phyloP scores from a whole-genome alignment of 2,888 invertebrate species.

The Coecobrya sp. region DNA sequence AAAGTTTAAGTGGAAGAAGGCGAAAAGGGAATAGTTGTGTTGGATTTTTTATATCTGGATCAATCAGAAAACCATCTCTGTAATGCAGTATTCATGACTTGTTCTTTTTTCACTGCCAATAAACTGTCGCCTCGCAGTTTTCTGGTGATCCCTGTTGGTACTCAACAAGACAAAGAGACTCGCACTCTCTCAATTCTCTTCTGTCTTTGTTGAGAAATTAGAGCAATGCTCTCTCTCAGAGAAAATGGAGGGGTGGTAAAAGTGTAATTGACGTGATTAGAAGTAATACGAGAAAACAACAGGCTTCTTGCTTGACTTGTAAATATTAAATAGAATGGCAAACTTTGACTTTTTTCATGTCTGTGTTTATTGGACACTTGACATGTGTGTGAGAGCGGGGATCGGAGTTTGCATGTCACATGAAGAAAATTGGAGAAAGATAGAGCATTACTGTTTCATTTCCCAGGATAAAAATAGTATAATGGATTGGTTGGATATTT shows the following conservation, averaged over 20 bases:
- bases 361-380: conserved; percentile 10
- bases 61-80: neutral
- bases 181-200: no score
- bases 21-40: neutral
- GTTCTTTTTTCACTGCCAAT: neutral
- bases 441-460: neutral
- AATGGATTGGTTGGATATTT: neutral
- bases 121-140: conserved; percentile 4
- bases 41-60: neutral
- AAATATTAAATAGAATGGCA: neutral
- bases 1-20: conserved; percentile 10
- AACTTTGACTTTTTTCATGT: neutral
- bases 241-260: neutral
- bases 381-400: neutral
- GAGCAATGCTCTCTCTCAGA: neutral
- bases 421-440: neutral
- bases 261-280: conserved; percentile 11
- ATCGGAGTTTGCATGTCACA: neutral
- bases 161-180: neutral
- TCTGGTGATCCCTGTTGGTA: neutral
- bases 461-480: neutral
- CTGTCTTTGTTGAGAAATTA: conserved; percentile 9
- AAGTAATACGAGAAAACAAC: conserved; percentile 7
- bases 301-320: neutral
- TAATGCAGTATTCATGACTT: conserved; percentile 12